These are phyloP conservation scores for Emberiza fucata DNA, from an alignment of 2,113 vertebrate genomes.

Conservation along the genomic window DNA sequence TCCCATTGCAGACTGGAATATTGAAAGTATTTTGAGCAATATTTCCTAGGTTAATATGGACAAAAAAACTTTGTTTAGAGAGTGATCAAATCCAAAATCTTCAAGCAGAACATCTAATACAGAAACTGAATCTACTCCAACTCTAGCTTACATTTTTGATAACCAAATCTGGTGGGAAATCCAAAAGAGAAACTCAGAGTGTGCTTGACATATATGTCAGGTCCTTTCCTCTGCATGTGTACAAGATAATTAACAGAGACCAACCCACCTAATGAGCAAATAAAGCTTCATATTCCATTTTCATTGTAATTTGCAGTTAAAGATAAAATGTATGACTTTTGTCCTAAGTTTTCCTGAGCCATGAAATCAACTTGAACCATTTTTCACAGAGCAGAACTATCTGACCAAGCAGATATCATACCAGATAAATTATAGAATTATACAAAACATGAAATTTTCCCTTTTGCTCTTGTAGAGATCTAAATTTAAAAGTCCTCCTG, in stretches of 20 bases:
- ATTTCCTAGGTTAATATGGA: background rate
- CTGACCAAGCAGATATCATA: background rate
- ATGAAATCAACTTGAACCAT: background rate
- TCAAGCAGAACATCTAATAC: background rate
- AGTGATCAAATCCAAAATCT: background rate
- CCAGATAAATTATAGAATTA: background rate
- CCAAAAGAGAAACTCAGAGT: background rate
- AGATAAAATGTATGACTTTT: background rate
- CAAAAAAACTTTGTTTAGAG: background rate
- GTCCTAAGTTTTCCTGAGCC: background rate
- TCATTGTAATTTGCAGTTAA: background rate
- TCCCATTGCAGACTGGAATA: background rate
- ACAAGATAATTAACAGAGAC: background rate
- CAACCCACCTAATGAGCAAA: background rate
- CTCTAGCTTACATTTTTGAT: background rate
- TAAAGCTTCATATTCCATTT: background rate
- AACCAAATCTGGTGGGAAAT: background rate
- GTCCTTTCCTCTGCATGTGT: background rate
- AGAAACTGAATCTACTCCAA: background rate
- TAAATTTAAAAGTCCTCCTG: background rate
- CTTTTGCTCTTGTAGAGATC: background rate
- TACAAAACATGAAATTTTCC: background rate
- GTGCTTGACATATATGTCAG: background rate
- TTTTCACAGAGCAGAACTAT: background rate
- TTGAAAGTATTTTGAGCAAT: background rate